Percentiles rank a stretch among this genome's conserved stretches.
phyloP scores from a whole-genome alignment of 1,140 invertebrate genomes.

The Meteorus sp. region DNA sequence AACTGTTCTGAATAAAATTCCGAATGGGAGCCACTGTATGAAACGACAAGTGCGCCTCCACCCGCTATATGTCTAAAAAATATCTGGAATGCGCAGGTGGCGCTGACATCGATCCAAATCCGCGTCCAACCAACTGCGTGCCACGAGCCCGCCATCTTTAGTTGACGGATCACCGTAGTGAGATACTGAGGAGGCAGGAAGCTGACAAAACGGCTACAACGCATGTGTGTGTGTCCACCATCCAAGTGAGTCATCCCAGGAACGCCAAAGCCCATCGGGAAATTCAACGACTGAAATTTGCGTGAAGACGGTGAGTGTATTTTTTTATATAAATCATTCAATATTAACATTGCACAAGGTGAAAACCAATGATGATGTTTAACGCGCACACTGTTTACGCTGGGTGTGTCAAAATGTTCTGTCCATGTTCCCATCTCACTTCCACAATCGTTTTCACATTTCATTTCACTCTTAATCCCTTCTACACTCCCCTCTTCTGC shows the following conservation, averaged over 20 bases:
- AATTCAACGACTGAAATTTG: slow-evolving; percentile 1
- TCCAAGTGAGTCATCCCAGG: slow-evolving; percentile 30
- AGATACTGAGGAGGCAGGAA: slow-evolving; percentile 28
- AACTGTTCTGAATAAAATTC: no score
- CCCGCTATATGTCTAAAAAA: not conserved
- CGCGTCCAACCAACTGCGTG: slow-evolving; percentile 31
- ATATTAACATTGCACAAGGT: not conserved
- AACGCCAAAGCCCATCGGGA: slow-evolving; percentile 24
- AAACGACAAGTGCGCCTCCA: not conserved
- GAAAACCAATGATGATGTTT: no score
- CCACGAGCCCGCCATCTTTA: slow-evolving; percentile 42
- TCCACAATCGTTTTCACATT: slow-evolving; percentile 9
- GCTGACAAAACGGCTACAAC: slow-evolving; percentile 29
- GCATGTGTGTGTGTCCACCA: slow-evolving; percentile 22
- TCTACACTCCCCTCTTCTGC: not conserved
- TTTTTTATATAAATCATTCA: slow-evolving; percentile 20
- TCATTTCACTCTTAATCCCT: slow-evolving; percentile 7
- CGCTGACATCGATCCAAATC: slow-evolving; percentile 20
- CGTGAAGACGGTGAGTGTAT: slow-evolving; percentile 8
- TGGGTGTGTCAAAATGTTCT: slow-evolving; percentile 44
- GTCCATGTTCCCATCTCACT: slow-evolving; percentile 12
- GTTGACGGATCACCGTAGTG: slow-evolving; percentile 31
- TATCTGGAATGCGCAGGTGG: slow-evolving; percentile 16
- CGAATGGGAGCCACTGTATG: no score
- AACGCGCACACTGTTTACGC: slow-evolving; percentile 40